These are phyloP conservation scores for Nematopogon swammerdamellus DNA, from an alignment of 2,888 invertebrate genomes.

Conservation along the genomic window DNA sequence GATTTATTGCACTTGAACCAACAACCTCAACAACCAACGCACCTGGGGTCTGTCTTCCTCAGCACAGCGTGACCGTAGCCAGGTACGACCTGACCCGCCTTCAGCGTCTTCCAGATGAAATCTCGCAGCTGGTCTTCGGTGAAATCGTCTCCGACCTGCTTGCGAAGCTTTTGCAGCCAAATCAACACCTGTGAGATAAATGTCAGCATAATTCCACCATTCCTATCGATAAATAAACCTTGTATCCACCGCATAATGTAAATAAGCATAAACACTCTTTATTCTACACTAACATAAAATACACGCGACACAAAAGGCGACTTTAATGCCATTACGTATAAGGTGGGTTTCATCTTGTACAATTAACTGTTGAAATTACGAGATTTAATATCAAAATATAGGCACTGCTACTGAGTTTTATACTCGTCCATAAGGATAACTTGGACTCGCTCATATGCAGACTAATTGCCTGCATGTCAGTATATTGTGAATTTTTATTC, in stretches of 20 bases:
- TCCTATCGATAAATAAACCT: background rate
- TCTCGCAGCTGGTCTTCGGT: constrained; percentile 91
- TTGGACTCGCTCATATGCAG: too few species aligned
- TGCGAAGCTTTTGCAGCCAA: constrained; percentile 88
- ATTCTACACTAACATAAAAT: background rate
- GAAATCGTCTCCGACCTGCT: constrained; percentile 80
- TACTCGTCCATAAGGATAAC: too few species aligned
- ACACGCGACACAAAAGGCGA: too few species aligned
- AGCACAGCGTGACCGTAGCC: constrained; percentile 96
- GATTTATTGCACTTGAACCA: too few species aligned
- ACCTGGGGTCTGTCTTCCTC: constrained; percentile 87
- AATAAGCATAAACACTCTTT: background rate
- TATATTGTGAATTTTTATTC: too few species aligned
- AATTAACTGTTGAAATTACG: too few species aligned
- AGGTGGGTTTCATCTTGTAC: too few species aligned
- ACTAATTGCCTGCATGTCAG: too few species aligned
- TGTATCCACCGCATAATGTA: background rate
- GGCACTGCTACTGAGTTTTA: too few species aligned
- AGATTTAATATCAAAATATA: too few species aligned
- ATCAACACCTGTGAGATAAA: constrained; percentile 73
- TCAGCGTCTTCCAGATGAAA: constrained; percentile 96
- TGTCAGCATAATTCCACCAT: background rate
- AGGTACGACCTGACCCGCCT: constrained; percentile 94
- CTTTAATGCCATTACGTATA: too few species aligned
- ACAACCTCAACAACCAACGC: too few species aligned